Base-by-base conservation (phyloP, 1,140 invertebrate species). In the Drosophila ironensis region DNA sequence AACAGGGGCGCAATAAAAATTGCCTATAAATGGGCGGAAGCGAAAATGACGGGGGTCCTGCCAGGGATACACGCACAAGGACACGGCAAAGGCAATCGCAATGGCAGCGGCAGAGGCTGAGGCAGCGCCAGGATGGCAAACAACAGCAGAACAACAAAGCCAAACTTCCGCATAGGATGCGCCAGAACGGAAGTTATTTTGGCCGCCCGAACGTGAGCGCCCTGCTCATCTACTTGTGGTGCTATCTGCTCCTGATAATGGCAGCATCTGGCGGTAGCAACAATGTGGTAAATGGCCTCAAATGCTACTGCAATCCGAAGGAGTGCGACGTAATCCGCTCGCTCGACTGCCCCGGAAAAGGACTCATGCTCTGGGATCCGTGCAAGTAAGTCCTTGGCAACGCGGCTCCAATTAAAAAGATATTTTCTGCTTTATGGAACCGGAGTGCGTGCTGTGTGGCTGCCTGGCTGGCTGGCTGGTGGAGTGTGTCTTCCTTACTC, bases 361-460 rank as follows among this genome's bases (percentile, higher is more conserved):
- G 91, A 17, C 80, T 92, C n/a, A 90, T 92, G 60, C 89, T 92
- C 4, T 92, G 91, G 91, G 91, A 92, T 87, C 91, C 91, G 12
- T 92, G 91, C 91, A 91, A 91, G 91, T 92, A 88, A 91, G 91
- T 88, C 40, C 17, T 22, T 9, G 30, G 33, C 14, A 42, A 22
- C 45, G 22, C 22, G 5, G 8, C 11, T 16, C 20, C 51, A 44
- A 60, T 60, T 60, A 60, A 33, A 57, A 42, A 19, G 25, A 60
- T 57, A 60, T 41, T 54, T 60, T 42, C 16, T 16, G 30, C 22
- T 37, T 5, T 27, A 17, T 52, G 22, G 45, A 37, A 8, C 14
- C 12, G n/a, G n/a, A n/a, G n/a, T n/a, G n/a, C n/a, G n/a, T n/a
- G n/a, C n/a, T n/a, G n/a, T n/a, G n/a, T n/a, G n/a, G n/a, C n/a